Base-by-base conservation (phyloP, 2,797 vertebrate species). In the Anguilla pacifica region DNA sequence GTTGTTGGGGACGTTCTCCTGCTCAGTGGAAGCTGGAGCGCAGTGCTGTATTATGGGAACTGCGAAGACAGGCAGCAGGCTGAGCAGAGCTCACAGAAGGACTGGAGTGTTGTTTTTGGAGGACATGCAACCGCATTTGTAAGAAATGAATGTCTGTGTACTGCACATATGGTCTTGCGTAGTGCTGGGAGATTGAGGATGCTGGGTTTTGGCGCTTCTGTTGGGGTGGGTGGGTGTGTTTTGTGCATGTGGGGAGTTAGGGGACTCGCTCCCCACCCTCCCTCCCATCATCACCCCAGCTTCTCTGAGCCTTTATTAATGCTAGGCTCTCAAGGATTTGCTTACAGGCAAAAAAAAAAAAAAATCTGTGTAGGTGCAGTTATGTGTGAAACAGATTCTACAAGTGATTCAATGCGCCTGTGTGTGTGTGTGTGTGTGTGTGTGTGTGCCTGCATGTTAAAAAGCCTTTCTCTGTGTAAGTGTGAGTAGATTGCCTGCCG, bases 31-130 rank as follows among this genome's bases (percentile, higher is more conserved):
- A 49, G 46, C 15, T n/a, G 79, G 79, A 82, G 79, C 46, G 25
- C 43, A 25, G 43, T 82, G 79, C 6, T 22, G 51, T 31, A 82
- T 51, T 82, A 49, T 51, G 79, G 43, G 79, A 82, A 13, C 79
- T 49, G 79, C 13, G 25, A n/a, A 4, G 19, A n/a, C 79, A 51
- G 46, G 3, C 79, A 82, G 46, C 79, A 82, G 79, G 79, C 43
- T 82, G 46, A 51, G 6, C 22, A 15, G 43, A 49, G 46, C 79
- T 82, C 79, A 28, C 79, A 82, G 43, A 49, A n/a, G 22, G 79
- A 82, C 79, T 82, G 74, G 79, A 51, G 79, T 22, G 43, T 49
- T 49, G 79, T 82, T 82, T 46, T 82, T 82, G 46, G 79, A 51
- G 46, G 79, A 25, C 46, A 15, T 51, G 22, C 7, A n/a, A 82